Conservation (phyloP, 2,888 invertebrate species). For the Spodoptera exigua region DNA sequence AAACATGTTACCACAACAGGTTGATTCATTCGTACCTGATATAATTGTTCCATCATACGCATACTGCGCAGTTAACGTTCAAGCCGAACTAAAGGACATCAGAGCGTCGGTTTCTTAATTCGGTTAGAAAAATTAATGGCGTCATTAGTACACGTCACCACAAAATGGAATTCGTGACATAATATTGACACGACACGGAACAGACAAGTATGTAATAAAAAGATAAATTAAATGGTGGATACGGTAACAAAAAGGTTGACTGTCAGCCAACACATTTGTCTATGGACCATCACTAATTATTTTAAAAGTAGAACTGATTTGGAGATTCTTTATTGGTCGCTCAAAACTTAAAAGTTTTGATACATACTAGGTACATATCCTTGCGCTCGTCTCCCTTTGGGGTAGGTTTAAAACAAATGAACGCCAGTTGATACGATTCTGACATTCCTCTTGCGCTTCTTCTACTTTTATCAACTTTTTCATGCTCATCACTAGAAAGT, state of each 20-base stretch:
- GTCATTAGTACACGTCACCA: constrained; percentile 84
- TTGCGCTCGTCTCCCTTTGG: too few species aligned
- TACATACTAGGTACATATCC: too few species aligned
- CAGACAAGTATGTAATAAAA: constrained; percentile 71
- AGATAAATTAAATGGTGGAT: constrained; percentile 76
- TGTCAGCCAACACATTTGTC: constrained; percentile 81
- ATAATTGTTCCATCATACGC: constrained; percentile 69
- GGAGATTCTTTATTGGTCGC: too few species aligned
- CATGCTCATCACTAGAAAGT: too few species aligned
- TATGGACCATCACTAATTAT: constrained; percentile 83
- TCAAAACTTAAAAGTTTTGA: too few species aligned
- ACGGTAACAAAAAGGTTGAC: constrained; percentile 76
- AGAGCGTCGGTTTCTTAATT: constrained; percentile 82
- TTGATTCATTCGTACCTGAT: constrained; percentile 65
- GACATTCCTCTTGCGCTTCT: too few species aligned
- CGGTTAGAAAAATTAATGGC: constrained; percentile 85
- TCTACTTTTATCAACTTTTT: too few species aligned
- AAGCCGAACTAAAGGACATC: constrained; percentile 73
- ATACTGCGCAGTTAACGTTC: constrained; percentile 61
- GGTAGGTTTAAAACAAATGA: too few species aligned
- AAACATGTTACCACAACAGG: constrained; percentile 11
- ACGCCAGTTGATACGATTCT: too few species aligned
- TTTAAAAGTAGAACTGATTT: constrained; percentile 65
- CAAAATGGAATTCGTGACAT: constrained; percentile 86
- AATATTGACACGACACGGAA: constrained; percentile 83